A percentile compares a stretch with the other conserved stretches of the same genome.
Conservation (phyloP, 92 coral and sea anemone species). For the Blastomussa wellsi region DNA sequence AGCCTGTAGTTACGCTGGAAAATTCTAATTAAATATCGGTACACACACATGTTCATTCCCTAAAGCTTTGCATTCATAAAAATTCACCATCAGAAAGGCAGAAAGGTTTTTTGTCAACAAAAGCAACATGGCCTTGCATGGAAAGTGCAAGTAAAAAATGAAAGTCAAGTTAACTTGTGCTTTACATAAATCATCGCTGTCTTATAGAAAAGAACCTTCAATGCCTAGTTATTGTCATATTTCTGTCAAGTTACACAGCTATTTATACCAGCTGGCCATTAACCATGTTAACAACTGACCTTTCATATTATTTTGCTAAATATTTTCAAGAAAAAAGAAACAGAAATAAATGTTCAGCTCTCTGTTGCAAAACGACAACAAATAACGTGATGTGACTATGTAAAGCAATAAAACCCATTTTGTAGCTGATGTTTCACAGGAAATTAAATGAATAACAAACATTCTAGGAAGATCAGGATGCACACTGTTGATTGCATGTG, state of each 20-base stretch:
- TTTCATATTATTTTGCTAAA: not conserved
- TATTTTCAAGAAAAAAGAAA: not conserved
- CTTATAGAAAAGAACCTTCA: not conserved
- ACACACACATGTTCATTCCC: not conserved
- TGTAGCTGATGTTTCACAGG: not conserved
- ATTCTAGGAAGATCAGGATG: not conserved
- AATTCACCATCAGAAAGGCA: not conserved
- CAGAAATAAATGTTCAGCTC: not conserved
- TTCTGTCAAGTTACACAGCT: not conserved
- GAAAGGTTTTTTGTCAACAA: not conserved
- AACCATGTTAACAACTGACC: constrained; percentile 6
- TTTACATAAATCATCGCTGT: not conserved
- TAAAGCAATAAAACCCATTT: not conserved
- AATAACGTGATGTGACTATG: not conserved
- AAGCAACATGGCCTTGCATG: not conserved
- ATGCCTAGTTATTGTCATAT: not conserved
- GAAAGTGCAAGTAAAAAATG: not conserved
- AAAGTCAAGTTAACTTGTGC: not conserved
- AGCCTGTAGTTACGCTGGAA: not conserved
- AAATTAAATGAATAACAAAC: not conserved
- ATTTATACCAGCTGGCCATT: constrained; percentile 5
- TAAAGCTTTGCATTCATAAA: not conserved
- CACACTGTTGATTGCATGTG: not conserved
- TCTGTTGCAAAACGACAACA: not conserved
- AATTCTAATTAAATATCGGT: not conserved